phyloP scores from a whole-genome alignment of 1,140 invertebrate species.

The Homalodisca vitripennis region DNA sequence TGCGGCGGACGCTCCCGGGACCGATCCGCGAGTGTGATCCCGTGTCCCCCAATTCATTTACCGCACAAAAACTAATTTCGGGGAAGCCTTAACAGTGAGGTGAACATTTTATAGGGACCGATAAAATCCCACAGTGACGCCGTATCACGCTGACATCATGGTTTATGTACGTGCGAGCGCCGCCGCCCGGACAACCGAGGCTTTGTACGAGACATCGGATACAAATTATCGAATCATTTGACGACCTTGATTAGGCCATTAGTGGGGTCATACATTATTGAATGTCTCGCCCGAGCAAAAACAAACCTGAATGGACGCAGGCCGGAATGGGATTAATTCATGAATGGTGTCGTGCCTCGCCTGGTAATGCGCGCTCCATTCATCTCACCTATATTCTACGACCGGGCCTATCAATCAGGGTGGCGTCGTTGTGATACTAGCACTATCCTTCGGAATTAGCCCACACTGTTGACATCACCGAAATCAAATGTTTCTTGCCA shows the following conservation, averaged over 20 bases:
- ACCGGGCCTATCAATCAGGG: not conserved
- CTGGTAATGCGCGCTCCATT: not conserved
- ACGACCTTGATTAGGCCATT: constrained; percentile 5
- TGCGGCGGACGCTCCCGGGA: not conserved
- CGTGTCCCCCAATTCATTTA: constrained; percentile 14
- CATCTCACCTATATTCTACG: constrained; percentile 4
- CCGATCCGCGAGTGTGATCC: no score
- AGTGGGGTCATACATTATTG: constrained; percentile 11
- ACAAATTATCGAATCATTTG: constrained; percentile 13
- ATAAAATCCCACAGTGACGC: not conserved
- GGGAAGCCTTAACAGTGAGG: constrained; percentile 1
- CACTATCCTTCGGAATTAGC: no score
- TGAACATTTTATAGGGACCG: not conserved
- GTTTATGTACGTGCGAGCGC: not conserved
- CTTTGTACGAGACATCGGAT: not conserved
- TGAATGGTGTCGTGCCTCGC: not conserved
- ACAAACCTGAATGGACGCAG: not conserved
- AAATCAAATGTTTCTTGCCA: no score
- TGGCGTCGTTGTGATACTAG: not conserved
- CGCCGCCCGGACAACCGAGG: not conserved
- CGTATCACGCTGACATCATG: constrained; percentile 4
- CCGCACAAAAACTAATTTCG: constrained; percentile 10
- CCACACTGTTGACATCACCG: no score
- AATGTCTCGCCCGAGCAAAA: constrained; percentile 7
- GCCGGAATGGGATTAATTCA: constrained; percentile 1